phyloP scores from a whole-genome alignment of 2,113 vertebrate genomes.

The Crotalus horridus region DNA sequence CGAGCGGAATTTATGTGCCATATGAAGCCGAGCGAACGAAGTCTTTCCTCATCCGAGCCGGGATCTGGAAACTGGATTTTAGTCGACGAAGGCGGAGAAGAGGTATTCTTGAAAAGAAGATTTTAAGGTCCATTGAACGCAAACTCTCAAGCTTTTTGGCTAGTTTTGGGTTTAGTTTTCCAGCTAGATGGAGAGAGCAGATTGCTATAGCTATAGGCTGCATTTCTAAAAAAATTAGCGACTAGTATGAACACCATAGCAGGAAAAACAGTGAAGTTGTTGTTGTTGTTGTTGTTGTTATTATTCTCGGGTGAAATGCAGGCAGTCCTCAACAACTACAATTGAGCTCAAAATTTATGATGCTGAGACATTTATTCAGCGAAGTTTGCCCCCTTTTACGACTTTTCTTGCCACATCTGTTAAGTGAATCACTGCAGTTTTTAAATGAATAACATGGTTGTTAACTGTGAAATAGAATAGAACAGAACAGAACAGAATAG shows the following conservation, averaged over 20 bases:
- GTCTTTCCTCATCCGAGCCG: conserved; percentile 73
- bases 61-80: conserved; percentile 91
- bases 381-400: no score
- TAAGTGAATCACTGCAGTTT: no score
- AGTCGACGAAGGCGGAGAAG: conserved; percentile 96
- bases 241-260: not conserved
- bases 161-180: not conserved
- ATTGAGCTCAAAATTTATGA: no score
- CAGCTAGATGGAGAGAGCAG: not conserved
- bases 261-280: not conserved
- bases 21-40: conserved; percentile 87
- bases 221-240: not conserved
- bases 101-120: conserved; percentile 70
- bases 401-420: no score
- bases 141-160: not conserved
- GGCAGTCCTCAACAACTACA: no score
- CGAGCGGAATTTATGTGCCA: conserved; percentile 87
- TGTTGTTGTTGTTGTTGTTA: not conserved
- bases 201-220: not conserved
- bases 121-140: not conserved
- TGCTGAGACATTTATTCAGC: no score
- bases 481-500: no score
- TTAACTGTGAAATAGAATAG: no score
- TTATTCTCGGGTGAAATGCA: no score
- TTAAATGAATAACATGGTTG: no score